These are phyloP conservation scores for Carettochelys insculpta DNA, from an alignment of 2,113 vertebrate species.

Conservation along the genomic window DNA sequence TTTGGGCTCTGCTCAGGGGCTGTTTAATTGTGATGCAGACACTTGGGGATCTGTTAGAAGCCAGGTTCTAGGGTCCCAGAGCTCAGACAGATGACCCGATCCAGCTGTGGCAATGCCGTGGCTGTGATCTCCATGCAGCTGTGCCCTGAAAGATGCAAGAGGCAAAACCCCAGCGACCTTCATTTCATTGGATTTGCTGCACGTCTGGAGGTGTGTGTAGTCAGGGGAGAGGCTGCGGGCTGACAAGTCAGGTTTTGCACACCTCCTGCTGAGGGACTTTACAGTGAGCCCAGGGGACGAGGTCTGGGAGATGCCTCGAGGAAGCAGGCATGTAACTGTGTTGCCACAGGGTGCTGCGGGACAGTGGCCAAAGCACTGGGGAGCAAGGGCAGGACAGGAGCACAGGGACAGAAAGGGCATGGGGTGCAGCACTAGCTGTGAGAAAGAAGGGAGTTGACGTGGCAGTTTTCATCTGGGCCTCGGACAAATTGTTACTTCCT, in stretches of 20 bases:
- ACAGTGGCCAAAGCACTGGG: not conserved
- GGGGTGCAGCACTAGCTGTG: not conserved
- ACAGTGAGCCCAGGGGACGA: not conserved
- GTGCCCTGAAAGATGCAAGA: not conserved
- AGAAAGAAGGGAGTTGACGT: not conserved
- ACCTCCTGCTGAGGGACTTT: not conserved
- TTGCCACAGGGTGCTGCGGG: not conserved
- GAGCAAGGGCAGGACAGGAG: not conserved
- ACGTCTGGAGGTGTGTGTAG: not conserved
- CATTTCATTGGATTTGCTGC: not conserved
- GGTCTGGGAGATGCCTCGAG: not conserved
- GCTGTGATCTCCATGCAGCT: not conserved
- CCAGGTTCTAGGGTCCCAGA: not conserved
- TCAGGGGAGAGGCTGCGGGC: not conserved
- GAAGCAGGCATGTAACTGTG: fast-evolving
- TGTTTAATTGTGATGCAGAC: not conserved
- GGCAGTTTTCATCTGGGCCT: not conserved
- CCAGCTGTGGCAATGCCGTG: not conserved
- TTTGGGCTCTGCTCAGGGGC: too few relatives aligned
- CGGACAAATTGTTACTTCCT: not conserved
- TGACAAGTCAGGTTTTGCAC: too few relatives aligned
- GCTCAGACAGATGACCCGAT: not conserved
- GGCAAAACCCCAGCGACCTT: not conserved
- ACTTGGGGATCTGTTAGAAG: not conserved
- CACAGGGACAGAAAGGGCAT: not conserved